phyloP scores from a whole-genome alignment of 2,888 invertebrate species.

The Apotomis betuletana region DNA sequence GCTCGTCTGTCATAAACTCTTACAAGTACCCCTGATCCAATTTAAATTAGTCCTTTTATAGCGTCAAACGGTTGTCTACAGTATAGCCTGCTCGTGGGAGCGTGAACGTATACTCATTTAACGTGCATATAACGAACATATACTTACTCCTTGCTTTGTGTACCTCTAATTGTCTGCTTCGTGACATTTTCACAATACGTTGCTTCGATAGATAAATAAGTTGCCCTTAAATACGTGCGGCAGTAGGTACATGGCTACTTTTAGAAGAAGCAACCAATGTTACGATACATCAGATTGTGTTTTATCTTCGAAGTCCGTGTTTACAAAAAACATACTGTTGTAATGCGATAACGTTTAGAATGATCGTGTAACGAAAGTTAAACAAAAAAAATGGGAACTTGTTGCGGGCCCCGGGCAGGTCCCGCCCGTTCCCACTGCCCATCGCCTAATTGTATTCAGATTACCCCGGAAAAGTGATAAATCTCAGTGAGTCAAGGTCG shows the following conservation, averaged over 20 bases:
- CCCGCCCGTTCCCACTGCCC: slow-evolving; percentile 62
- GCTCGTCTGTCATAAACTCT: neutral
- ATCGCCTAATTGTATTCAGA: slow-evolving; percentile 80
- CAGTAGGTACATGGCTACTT: neutral
- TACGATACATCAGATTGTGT: neutral
- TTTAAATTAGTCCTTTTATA: slow-evolving; percentile 10
- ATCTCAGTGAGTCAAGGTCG: slow-evolving; percentile 80
- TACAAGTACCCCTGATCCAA: slow-evolving; percentile 2
- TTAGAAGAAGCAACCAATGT: neutral
- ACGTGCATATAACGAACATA: neutral
- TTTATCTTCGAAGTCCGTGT: neutral
- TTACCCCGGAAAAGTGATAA: slow-evolving; percentile 80
- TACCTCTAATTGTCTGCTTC: neutral
- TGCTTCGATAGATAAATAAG: too few species aligned
- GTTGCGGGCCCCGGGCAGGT: slow-evolving; percentile 60
- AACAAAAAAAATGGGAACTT: slow-evolving; percentile 57
- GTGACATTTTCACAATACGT: neutral
- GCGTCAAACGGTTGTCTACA: neutral
- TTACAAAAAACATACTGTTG: neutral
- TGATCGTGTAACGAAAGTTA: neutral
- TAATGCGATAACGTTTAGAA: neutral
- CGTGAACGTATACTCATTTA: neutral
- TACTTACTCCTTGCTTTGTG: neutral
- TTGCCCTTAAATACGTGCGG: too few species aligned
- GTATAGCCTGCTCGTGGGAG: neutral